Percentiles rank a stretch among this genome's conserved stretches.
Conservation (phyloP, 2,797 vertebrate species). For the Parotocinclus haroldoi region DNA sequence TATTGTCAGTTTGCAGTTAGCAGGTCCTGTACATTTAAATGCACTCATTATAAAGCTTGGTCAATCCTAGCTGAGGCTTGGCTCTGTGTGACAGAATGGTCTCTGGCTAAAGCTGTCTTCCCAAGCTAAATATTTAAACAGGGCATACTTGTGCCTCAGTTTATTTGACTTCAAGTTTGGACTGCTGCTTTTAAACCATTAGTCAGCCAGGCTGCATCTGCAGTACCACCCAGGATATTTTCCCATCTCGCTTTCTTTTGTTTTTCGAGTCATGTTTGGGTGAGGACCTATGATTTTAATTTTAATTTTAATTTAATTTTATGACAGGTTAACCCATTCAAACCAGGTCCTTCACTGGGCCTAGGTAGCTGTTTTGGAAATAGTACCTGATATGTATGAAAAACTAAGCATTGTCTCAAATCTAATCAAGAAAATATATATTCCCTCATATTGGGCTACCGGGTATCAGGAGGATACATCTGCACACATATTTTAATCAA, state of each 20-base stretch:
- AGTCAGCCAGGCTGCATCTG: slow-evolving; percentile 37
- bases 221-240: slow-evolving; percentile 25
- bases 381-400: no score
- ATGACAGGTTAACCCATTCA: not conserved
- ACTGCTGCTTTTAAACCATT: slow-evolving; percentile 54
- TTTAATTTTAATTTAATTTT: no score
- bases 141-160: slow-evolving; percentile 57
- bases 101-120: slow-evolving; percentile 48
- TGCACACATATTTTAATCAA: no score
- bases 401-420: no score
- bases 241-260: no score
- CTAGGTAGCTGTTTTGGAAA: no score
- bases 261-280: not conserved
- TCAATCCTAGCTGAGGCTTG: slow-evolving; percentile 33
- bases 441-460: no score
- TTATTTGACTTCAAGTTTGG: slow-evolving; percentile 63
- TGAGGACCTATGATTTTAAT: not conserved
- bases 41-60: slow-evolving; percentile 8
- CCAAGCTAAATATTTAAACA: slow-evolving; percentile 71
- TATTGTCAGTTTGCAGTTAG: no score
- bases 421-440: no score
- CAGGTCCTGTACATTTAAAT: not conserved
- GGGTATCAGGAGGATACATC: no score
- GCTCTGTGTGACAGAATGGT: slow-evolving; percentile 49
- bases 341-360: no score